Base-by-base conservation (phyloP, 2,888 invertebrate species). In the Aphrophora alni region DNA sequence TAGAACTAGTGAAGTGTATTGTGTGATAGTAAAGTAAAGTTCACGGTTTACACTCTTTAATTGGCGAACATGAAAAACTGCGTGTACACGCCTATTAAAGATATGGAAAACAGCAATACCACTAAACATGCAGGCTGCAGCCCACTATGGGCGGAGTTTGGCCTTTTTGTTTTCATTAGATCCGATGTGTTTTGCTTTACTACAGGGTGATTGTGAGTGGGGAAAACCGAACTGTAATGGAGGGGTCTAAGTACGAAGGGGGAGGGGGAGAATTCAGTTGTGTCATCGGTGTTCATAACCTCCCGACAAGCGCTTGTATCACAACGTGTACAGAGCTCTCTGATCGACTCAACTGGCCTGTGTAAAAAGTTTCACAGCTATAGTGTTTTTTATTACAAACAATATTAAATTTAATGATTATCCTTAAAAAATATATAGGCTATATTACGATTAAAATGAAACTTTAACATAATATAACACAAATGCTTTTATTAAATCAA, bases 161-260 rank as follows among this genome's bases (percentile, higher is more conserved):
- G 59, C 21, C 59, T 59, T 59, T 59, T 59, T 59, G 59, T 59
- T 59, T 59, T 59, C 59, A 59, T 59, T 59, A 21, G 59, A 59
- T 59, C 21, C 5, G 59, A 59, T 59, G 59, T 59, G 59, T 59
- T 21, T 59, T 59, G 59, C 59, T 21, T n/a, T 59, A 21, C 44
- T 44, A 44, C 44, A 17, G 44, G 44, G 44, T 44, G 44, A 44
- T 44, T 44, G 44, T 12, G 44, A 44, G 44, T 44, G 44, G 44
- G 44, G 44, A 44, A 44, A 44, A 44, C 14, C 44, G 44, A 44
- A 44, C 44, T 14, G 44, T 44, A 44, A 44, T 44, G 44, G 44
- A 44, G 44, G 44, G 44, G 44, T 44, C 44, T 44, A 44, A 44
- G 44, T 44, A 44, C 44, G 44, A 14, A 44, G 44, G 44, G 44